Conservation (phyloP, 2,113 vertebrate genomes). For the Zosterops hypoxanthus region DNA sequence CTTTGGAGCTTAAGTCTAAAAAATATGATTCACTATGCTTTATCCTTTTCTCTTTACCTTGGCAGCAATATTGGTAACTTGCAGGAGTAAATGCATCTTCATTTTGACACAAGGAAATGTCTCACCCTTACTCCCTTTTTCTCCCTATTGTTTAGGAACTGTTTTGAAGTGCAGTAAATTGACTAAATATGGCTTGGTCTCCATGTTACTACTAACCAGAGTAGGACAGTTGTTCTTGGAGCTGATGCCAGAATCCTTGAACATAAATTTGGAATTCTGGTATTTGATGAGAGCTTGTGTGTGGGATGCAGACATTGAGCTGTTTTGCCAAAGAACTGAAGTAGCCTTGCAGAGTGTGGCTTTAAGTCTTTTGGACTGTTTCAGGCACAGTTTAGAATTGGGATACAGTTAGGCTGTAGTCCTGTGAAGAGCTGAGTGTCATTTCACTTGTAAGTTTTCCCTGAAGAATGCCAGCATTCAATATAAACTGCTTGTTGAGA, state of each 20-base stretch:
- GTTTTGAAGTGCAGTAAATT: slow-evolving; percentile 11
- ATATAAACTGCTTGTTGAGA: background rate
- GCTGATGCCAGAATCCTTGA: slow-evolving; percentile 25
- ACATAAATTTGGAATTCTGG: slow-evolving; percentile 28
- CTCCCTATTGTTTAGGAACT: background rate
- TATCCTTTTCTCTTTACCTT: background rate
- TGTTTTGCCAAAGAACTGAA: background rate
- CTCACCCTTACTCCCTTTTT: background rate
- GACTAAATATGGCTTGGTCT: slow-evolving; percentile 12
- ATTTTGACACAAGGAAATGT: background rate
- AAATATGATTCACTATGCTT: background rate
- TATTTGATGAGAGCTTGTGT: background rate
- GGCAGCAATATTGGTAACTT: background rate
- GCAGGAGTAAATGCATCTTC: background rate
- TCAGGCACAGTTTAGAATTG: background rate
- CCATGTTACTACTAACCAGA: background rate
- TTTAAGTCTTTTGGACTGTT: background rate
- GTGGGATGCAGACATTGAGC: slow-evolving; percentile 5
- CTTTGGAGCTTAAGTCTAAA: background rate
- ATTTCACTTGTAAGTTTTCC: background rate
- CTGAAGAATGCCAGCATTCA: slow-evolving; percentile 6
- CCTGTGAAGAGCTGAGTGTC: background rate
- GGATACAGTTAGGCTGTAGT: background rate
- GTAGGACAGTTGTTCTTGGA: background rate
- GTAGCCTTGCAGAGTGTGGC: background rate